A percentile compares a stretch with the other conserved stretches of the same genome.
Evolutionary conservation across 1,140 invertebrate species (phyloP).

Genomic region (Drosophila orena): DNA sequence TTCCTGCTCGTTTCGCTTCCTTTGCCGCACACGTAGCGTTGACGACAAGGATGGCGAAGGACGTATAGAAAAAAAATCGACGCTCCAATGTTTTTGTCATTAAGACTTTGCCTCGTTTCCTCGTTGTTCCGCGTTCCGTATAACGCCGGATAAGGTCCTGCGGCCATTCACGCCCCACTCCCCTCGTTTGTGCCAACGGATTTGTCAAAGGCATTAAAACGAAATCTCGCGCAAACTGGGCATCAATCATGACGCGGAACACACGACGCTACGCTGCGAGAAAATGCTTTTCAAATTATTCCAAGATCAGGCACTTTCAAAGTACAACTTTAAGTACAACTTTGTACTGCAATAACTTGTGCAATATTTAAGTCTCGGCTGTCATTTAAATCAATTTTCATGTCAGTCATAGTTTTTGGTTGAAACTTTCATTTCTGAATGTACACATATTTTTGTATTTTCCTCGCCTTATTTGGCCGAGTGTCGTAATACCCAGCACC

Average conservation of each 20-base stretch:
- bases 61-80: conserved; percentile 43
- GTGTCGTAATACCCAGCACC: conserved; percentile 8
- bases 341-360: no score
- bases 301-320: neutral
- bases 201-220: conserved; percentile 82
- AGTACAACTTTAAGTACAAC: no score
- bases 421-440: neutral
- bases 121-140: conserved; percentile 17
- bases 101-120: conserved; percentile 66
- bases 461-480: neutral
- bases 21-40: conserved; percentile 26
- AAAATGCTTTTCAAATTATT: neutral
- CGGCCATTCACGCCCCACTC: conserved; percentile 8
- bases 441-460: neutral
- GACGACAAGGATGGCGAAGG: conserved; percentile 15
- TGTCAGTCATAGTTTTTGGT: no score
- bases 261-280: conserved; percentile 34
- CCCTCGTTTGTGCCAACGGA: conserved; percentile 71
- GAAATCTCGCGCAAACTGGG: conserved; percentile 78
- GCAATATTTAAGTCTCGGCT: no score
- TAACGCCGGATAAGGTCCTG: conserved; percentile 30
- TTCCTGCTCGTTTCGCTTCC: neutral
- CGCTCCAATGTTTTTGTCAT: conserved; percentile 78
- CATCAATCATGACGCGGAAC: conserved; percentile 70
- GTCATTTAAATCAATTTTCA: no score